Evolutionary conservation across 2,797 vertebrate species (phyloP).

Genomic region (Pogoniulus pusillus): DNA sequence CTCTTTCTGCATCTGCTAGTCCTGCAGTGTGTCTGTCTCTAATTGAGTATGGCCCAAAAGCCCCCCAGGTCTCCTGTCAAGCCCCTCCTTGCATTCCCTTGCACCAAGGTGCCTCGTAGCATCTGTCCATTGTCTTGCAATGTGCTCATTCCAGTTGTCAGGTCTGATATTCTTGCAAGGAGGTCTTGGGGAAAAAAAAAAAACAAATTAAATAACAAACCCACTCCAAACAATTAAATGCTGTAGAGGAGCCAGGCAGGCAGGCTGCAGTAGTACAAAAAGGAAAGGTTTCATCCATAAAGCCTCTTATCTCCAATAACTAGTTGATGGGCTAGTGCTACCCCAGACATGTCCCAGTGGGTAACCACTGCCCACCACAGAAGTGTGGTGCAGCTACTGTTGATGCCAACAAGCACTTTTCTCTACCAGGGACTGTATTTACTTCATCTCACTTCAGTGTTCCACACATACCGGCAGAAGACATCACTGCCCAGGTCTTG

Average conservation of each 20-base stretch:
- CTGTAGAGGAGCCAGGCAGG: neutral
- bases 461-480: neutral
- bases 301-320: neutral
- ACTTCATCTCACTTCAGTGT: neutral
- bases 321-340: neutral
- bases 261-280: neutral
- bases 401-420: accelerated
- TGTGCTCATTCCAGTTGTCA: neutral
- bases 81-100: neutral
- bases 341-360: neutral
- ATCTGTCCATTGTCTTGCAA: neutral
- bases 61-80: neutral
- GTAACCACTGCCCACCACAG: neutral
- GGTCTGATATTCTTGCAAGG: neutral
- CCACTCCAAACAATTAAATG: neutral
- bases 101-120: neutral
- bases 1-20: neutral
- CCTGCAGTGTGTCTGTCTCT: neutral
- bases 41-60: accelerated
- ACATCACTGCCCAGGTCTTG: neutral
- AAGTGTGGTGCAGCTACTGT: accelerated
- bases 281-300: neutral
- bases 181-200: neutral
- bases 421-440: neutral
- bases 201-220: neutral